Evolutionary conservation across 2,113 vertebrate species (phyloP).

Genomic region (Coregonus clupeaformis): DNA sequence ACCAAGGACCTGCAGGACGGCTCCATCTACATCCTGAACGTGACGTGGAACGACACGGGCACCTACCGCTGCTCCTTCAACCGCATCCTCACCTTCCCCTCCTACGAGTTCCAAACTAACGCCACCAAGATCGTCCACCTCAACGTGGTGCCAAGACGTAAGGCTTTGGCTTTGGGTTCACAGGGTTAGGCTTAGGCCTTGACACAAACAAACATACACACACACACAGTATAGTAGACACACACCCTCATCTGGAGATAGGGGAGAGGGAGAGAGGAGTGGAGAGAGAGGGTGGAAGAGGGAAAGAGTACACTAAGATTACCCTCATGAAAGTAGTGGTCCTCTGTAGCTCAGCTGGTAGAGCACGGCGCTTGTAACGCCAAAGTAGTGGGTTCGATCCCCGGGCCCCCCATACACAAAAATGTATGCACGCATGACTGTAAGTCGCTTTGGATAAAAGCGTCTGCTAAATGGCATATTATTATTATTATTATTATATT

Average conservation of each 20-base stretch:
- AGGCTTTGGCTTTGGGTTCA: neutral
- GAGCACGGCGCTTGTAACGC: too few species aligned
- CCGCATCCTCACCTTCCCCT: slow-evolving; percentile 73
- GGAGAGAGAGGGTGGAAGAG: neutral
- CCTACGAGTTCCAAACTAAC: slow-evolving; percentile 62
- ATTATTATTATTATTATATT: too few species aligned
- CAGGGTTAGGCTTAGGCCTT: neutral
- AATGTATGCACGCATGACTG: too few species aligned
- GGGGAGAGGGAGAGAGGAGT: neutral
- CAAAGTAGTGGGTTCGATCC: too few species aligned
- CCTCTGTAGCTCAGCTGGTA: too few species aligned
- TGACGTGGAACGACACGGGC: slow-evolving; percentile 80
- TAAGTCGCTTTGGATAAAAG: too few species aligned
- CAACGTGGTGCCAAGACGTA: slow-evolving; percentile 68
- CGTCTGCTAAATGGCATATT: too few species aligned
- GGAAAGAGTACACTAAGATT: too few species aligned
- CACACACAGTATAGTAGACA: too few species aligned
- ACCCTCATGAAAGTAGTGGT: too few species aligned
- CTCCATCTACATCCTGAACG: slow-evolving; percentile 82
- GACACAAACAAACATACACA: neutral
- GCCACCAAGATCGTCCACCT: slow-evolving; percentile 71
- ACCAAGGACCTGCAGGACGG: slow-evolving; percentile 84
- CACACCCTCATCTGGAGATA: too few species aligned
- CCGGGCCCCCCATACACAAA: too few species aligned
- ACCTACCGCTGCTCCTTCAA: slow-evolving; percentile 77